Conservation (phyloP, 1,140 invertebrate species). For the Macrostomum lignano region DNA sequence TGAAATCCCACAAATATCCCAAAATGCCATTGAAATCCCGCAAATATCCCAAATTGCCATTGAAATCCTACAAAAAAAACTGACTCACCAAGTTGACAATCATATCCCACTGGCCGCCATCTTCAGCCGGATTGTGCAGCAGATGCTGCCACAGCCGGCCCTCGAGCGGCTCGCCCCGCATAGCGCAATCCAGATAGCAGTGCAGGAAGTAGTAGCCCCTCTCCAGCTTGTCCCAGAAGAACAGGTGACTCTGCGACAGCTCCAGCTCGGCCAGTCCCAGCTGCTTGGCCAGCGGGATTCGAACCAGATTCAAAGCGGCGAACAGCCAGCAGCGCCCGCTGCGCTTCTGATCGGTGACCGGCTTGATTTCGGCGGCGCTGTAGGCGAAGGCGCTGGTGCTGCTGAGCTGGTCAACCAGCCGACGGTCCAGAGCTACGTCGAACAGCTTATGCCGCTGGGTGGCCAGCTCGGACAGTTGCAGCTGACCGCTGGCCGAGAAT, state of each 20-base stretch:
- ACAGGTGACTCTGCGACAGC: slow-evolving; percentile 56
- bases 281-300: slow-evolving; percentile 52
- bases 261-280: slow-evolving; percentile 59
- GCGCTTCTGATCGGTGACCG: slow-evolving; percentile 53
- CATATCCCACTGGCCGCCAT: slow-evolving; percentile 77
- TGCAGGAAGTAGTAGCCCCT: slow-evolving; percentile 53
- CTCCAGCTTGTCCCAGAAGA: slow-evolving; percentile 71
- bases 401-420: no score
- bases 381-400: no score
- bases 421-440: no score
- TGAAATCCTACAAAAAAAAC: no score
- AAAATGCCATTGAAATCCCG: no score
- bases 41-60: no score
- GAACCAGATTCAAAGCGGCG: slow-evolving; percentile 50
- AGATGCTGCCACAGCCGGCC: slow-evolving; percentile 46
- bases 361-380: slow-evolving; percentile 53
- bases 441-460: no score
- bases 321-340: slow-evolving; percentile 64
- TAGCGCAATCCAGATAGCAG: slow-evolving; percentile 44
- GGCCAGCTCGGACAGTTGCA: no score
- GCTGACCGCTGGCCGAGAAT: no score
- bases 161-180: slow-evolving; percentile 42
- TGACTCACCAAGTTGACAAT: slow-evolving; percentile 53
- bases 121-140: slow-evolving; percentile 44
- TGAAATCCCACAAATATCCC: no score